phyloP scores from a whole-genome alignment of 2,888 invertebrate species.

The Apamea monoglypha region DNA sequence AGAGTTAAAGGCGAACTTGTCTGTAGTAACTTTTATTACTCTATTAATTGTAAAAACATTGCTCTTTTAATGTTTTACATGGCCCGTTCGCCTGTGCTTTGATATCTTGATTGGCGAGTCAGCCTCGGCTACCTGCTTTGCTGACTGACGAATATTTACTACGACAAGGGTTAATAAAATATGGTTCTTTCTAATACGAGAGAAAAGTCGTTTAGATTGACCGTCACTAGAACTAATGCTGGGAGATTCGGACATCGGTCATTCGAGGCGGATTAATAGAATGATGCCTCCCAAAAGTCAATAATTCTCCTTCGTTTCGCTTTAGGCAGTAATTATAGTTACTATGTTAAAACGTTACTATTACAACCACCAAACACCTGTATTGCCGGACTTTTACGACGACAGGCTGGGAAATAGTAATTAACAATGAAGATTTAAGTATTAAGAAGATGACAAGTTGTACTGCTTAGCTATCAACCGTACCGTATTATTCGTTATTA shows the following conservation, averaged over 20 bases:
- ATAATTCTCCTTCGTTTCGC: background rate
- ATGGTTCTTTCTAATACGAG: background rate
- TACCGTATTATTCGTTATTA: background rate
- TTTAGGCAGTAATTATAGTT: constrained; percentile 23
- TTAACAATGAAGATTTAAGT: constrained; percentile 30
- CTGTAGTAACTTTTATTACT: background rate
- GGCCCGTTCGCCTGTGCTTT: background rate
- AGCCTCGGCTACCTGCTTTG: background rate
- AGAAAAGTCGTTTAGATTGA: background rate
- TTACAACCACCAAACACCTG: constrained; percentile 26
- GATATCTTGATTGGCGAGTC: background rate
- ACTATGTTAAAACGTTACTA: constrained; percentile 15
- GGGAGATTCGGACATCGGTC: background rate
- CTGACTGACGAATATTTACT: background rate
- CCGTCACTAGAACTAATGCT: background rate
- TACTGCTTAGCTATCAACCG: constrained; percentile 3
- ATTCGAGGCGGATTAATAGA: no score
- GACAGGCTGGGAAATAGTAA: constrained; percentile 18
- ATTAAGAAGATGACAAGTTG: background rate
- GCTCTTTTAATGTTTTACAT: background rate
- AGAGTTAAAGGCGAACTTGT: background rate
- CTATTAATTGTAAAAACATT: background rate
- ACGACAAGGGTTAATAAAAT: background rate
- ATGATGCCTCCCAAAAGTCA: background rate
- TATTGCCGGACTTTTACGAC: constrained; percentile 22